These are phyloP conservation scores for Chionomys nivalis DNA, from an alignment of 2,113 vertebrate genomes.

Conservation along the genomic window DNA sequence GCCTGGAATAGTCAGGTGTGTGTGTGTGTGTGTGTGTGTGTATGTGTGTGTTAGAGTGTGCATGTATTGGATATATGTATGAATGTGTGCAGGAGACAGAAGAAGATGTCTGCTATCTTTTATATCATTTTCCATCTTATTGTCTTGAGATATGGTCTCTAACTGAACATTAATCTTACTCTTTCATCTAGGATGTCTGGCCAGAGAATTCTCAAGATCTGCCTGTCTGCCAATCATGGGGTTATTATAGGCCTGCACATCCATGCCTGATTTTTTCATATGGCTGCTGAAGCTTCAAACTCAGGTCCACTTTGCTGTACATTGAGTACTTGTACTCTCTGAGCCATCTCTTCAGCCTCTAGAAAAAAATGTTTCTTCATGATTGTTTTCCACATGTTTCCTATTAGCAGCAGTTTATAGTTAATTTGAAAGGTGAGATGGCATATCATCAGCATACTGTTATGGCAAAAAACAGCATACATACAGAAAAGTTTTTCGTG, in stretches of 20 bases:
- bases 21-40: neutral
- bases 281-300: neutral
- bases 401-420: conserved; percentile 88
- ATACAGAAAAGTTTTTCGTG: conserved; percentile 87
- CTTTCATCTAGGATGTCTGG: neutral
- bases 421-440: conserved; percentile 88
- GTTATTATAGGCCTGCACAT: too few species aligned
- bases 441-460: conserved; percentile 89
- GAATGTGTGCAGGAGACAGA: neutral
- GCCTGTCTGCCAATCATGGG: neutral
- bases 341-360: neutral
- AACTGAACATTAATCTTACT: neutral
- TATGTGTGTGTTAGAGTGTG: neutral
- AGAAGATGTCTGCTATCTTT: neutral
- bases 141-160: neutral
- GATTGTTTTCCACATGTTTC: conserved; percentile 87
- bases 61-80: neutral
- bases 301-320: too few species aligned
- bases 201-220: neutral
- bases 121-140: neutral
- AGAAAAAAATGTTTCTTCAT: conserved; percentile 84
- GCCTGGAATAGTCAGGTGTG: conserved; percentile 84
- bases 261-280: neutral
- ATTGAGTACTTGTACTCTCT: neutral
- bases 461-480: conserved; percentile 89